Percentiles rank a stretch among this genome's conserved stretches.
Conservation (phyloP, 2,888 invertebrate species). For the Lycaena phlaeas region DNA sequence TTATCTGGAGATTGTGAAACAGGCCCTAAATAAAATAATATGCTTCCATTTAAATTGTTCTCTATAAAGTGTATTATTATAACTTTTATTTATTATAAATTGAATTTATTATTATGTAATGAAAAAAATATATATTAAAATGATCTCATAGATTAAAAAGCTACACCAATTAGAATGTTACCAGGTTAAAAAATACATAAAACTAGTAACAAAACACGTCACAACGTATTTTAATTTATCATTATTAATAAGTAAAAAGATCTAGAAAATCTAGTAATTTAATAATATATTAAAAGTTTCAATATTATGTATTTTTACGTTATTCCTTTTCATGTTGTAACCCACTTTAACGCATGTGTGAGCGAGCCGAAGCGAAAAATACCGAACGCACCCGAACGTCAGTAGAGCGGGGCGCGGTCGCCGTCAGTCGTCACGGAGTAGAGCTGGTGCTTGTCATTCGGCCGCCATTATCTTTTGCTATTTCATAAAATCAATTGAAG, state of each 20-base stretch:
- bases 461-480: conserved; percentile 76
- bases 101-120: too few relatives aligned
- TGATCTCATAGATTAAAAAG: too few relatives aligned
- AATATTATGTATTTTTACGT: conserved; percentile 24
- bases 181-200: background rate
- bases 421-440: conserved; percentile 74
- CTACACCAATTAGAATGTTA: too few relatives aligned
- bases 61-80: too few relatives aligned
- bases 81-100: too few relatives aligned
- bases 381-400: conserved; percentile 67
- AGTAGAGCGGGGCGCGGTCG: conserved; percentile 75
- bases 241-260: too few relatives aligned
- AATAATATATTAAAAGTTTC: background rate
- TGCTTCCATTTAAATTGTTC: too few relatives aligned
- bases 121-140: background rate
- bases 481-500: conserved; percentile 66
- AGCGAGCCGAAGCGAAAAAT: conserved; percentile 62
- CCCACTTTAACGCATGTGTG: conserved; percentile 62
- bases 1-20: too few relatives aligned
- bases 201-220: too few relatives aligned
- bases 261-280: background rate
- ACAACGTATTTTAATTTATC: too few relatives aligned
- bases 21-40: too few relatives aligned
- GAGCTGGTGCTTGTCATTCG: conserved; percentile 73
- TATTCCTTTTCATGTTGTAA: conserved; percentile 48